Conservation (phyloP, 2,888 invertebrate species). For the Tridacna gigas region DNA sequence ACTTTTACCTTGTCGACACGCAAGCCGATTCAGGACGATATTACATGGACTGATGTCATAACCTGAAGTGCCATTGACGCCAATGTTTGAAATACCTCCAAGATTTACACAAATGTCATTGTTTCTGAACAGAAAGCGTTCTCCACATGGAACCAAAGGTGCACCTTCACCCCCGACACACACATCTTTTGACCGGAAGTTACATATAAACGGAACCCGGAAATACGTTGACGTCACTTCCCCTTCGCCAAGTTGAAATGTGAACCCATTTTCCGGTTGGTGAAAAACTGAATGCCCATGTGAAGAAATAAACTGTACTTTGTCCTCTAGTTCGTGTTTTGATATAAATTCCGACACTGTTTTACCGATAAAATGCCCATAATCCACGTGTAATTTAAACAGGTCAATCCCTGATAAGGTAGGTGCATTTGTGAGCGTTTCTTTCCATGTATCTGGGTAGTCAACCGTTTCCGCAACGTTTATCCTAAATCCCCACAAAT, state of each 20-base stretch:
- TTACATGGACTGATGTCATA: slow-evolving; percentile 82
- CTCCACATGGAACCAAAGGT: slow-evolving; percentile 81
- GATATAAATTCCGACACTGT: slow-evolving; percentile 69
- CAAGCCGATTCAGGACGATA: slow-evolving; percentile 78
- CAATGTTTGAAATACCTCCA: slow-evolving; percentile 82
- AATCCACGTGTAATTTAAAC: slow-evolving; percentile 78
- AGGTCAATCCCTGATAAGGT: slow-evolving; percentile 73
- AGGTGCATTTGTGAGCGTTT: slow-evolving; percentile 69
- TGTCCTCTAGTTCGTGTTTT: slow-evolving; percentile 47
- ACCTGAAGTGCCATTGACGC: slow-evolving; percentile 68
- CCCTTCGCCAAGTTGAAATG: slow-evolving; percentile 82
- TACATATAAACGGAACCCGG: slow-evolving; percentile 74
- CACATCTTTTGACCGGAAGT: slow-evolving; percentile 82
- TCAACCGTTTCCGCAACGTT: slow-evolving; percentile 71
- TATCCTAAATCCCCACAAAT: slow-evolving; percentile 80
- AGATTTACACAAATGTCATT: slow-evolving; percentile 81
- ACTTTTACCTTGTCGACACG: slow-evolving; percentile 54
- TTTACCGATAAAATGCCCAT: slow-evolving; percentile 78
- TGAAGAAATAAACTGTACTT: slow-evolving; percentile 76
- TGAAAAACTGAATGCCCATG: slow-evolving; percentile 83
- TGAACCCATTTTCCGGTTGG: slow-evolving; percentile 77
- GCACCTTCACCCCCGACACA: slow-evolving; percentile 82
- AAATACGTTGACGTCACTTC: slow-evolving; percentile 78
- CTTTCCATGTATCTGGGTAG: slow-evolving; percentile 73
- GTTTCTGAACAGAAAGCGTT: slow-evolving; percentile 76